These are phyloP conservation scores for Gryllus longicercus DNA, from an alignment of 2,888 invertebrate species.

Conservation along the genomic window DNA sequence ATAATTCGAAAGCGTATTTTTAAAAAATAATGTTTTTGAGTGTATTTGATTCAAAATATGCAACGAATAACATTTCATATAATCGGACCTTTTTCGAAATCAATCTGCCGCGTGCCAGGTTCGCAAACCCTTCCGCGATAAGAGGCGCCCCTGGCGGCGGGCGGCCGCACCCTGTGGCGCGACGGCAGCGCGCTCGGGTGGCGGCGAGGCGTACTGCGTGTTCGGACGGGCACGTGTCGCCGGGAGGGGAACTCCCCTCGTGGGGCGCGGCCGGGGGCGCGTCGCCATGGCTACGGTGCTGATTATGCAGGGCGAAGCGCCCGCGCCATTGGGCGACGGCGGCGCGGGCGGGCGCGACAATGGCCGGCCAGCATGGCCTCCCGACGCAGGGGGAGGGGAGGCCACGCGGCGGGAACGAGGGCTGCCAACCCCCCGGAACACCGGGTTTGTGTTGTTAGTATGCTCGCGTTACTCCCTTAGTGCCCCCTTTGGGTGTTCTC, in stretches of 20 bases:
- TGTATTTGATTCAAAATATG: no score
- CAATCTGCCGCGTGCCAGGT: neutral
- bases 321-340: neutral
- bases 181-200: neutral
- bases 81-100: neutral
- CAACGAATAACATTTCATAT: no score
- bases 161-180: neutral
- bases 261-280: neutral
- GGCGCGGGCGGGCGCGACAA: neutral
- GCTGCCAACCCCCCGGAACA: no score
- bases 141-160: conserved; percentile 21
- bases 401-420: no score
- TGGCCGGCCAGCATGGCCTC: conserved; percentile 17
- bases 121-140: neutral
- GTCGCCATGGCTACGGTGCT: conserved; percentile 32
- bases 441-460: no score
- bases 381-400: neutral
- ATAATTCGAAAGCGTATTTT: no score
- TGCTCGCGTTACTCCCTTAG: no score
- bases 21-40: no score
- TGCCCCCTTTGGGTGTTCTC: no score
- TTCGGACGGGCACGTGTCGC: neutral
- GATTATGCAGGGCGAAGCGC: conserved; percentile 29
- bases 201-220: conserved; percentile 20
- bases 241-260: neutral